Conservation (phyloP, 1,140 invertebrate species). For the Papilio polyxenes region DNA sequence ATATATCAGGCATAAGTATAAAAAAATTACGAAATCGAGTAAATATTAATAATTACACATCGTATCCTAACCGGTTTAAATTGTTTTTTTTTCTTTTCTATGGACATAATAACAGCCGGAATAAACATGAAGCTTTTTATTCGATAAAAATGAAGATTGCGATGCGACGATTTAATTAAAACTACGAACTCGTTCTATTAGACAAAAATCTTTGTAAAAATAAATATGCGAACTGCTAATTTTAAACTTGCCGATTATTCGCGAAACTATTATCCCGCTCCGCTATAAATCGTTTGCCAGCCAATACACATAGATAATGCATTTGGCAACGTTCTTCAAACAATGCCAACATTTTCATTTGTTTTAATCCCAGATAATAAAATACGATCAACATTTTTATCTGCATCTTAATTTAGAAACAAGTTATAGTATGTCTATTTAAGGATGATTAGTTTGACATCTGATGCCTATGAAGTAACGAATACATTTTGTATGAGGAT, state of each 20-base stretch:
- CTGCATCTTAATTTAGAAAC: neutral
- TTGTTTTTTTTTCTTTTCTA: neutral
- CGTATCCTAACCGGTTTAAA: neutral
- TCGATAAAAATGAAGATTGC: neutral
- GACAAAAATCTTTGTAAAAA: neutral
- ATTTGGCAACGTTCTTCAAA: conserved; percentile 35
- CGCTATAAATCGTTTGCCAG: conserved; percentile 37
- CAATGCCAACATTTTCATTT: conserved; percentile 7
- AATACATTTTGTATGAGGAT: too few relatives aligned
- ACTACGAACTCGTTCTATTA: neutral
- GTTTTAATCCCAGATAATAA: conserved; percentile 30
- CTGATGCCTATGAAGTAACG: too few relatives aligned
- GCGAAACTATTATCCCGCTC: conserved; percentile 25
- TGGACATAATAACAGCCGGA: neutral
- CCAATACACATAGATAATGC: conserved; percentile 38
- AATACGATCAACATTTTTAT: conserved; percentile 4
- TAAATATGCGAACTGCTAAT: conserved; percentile 22
- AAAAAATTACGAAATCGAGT: too few relatives aligned
- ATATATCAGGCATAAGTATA: too few relatives aligned
- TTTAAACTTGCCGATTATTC: conserved; percentile 35
- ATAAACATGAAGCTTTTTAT: neutral
- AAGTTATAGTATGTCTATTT: too few relatives aligned
- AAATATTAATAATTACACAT: too few relatives aligned
- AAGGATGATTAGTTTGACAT: too few relatives aligned
- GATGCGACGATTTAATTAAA: neutral